A percentile compares a stretch with the other conserved stretches of the same genome.
Evolutionary conservation across 2,113 vertebrate species (phyloP).

Genomic region (Sarotherodon lohbergeri): DNA sequence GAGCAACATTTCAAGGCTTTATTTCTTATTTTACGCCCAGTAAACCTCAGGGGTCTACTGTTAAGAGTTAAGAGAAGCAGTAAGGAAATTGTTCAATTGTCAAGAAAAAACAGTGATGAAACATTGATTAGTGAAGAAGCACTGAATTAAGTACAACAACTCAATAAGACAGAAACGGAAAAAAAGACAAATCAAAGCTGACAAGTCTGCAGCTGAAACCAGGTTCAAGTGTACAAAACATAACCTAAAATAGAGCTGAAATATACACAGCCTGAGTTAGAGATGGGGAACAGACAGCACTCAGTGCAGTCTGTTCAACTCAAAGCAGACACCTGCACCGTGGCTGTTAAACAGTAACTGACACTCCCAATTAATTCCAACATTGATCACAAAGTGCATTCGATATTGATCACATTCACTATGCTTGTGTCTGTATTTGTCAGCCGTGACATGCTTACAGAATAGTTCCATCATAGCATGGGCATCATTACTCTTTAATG

Average conservation of each 20-base stretch:
- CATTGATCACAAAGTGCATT: conserved; percentile 46
- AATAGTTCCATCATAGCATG: background rate
- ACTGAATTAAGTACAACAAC: conserved; percentile 49
- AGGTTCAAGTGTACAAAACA: conserved; percentile 7
- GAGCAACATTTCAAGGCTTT: conserved; percentile 43
- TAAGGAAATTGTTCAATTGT: conserved; percentile 55
- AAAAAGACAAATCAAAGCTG: conserved; percentile 34
- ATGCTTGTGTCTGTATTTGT: conserved; percentile 20
- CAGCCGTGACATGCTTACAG: background rate
- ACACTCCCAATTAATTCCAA: conserved; percentile 30
- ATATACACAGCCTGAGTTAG: background rate
- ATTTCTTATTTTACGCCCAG: conserved; percentile 20
- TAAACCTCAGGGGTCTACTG: conserved; percentile 43
- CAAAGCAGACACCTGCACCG: conserved; percentile 3
- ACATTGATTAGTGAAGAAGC: conserved; percentile 62
- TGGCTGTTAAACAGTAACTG: conserved; percentile 22
- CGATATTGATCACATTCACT: conserved; percentile 27
- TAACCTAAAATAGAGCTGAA: background rate
- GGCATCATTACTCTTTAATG: conserved; percentile 28
- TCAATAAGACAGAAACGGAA: conserved; percentile 14
- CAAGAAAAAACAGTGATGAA: conserved; percentile 61
- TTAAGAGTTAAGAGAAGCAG: conserved; percentile 24
- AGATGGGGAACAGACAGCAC: background rate
- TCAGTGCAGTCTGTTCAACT: background rate
- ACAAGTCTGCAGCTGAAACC: conserved; percentile 9